Conservation (phyloP, 2,888 invertebrate genomes). For the Eucriotettix oculatus region DNA sequence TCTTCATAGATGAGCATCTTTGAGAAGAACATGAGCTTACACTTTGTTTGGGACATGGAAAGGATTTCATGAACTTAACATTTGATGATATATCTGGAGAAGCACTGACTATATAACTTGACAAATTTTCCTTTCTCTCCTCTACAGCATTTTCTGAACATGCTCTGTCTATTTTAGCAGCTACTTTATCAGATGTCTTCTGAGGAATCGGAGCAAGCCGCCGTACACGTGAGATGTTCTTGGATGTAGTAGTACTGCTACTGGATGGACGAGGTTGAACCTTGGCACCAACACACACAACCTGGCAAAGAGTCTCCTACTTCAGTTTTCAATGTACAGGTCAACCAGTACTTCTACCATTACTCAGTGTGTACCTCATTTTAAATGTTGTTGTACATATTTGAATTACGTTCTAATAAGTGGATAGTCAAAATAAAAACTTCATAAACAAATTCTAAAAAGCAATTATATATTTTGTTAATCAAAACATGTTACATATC, state of each 20-base stretch:
- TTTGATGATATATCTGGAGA: neutral
- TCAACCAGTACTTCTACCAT: neutral
- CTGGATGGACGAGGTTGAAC: neutral
- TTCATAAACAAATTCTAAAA: neutral
- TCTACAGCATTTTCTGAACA: neutral
- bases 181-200: too few relatives aligned
- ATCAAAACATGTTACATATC: neutral
- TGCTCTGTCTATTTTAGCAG: neutral
- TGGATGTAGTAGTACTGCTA: neutral
- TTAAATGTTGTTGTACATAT: neutral
- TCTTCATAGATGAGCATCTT: conserved; percentile 1
- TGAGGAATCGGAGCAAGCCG: conserved; percentile 2
- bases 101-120: conserved; percentile 1
- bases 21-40: conserved; percentile 8
- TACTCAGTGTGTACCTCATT: neutral
- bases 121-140: conserved; percentile 10
- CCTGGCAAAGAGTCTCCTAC: conserved; percentile 1
- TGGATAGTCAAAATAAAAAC: neutral
- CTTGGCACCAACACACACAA: neutral
- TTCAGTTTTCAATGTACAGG: neutral
- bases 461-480: neutral
- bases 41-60: conserved; percentile 8
- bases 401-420: neutral
- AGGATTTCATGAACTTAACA: conserved; percentile 2
- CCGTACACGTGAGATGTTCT: neutral